phyloP scores from a whole-genome alignment of 1,140 invertebrate species.

The Drosophila elegans region DNA sequence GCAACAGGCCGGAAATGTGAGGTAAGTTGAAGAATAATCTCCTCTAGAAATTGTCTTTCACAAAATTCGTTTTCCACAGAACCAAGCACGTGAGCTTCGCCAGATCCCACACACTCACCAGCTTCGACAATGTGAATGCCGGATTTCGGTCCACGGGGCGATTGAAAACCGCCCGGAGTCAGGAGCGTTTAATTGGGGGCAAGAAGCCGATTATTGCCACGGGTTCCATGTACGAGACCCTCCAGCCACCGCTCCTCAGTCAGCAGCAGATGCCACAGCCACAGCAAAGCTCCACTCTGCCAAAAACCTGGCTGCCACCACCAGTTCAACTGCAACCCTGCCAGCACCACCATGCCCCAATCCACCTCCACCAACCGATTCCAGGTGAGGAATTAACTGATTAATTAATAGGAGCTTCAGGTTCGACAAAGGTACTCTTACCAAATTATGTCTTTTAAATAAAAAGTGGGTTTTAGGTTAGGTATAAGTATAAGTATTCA shows the following conservation, averaged over 20 bases:
- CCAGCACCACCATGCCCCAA: slow-evolving; percentile 75
- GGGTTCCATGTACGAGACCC: slow-evolving; percentile 73
- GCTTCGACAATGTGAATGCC: slow-evolving; percentile 90
- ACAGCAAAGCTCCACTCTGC: slow-evolving; percentile 57
- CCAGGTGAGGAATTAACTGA: slow-evolving; percentile 32
- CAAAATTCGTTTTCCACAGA: slow-evolving; percentile 82
- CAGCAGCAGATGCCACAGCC: slow-evolving; percentile 32
- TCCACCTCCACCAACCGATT: slow-evolving; percentile 72
- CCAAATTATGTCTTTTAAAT: not conserved
- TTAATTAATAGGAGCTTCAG: not conserved
- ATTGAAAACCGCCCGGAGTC: slow-evolving; percentile 87
- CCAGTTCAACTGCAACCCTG: slow-evolving; percentile 62
- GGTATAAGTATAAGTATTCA: no score
- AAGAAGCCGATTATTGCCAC: slow-evolving; percentile 86
- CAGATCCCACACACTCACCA: slow-evolving; percentile 92
- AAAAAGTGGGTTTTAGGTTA: no score
- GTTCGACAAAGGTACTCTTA: not conserved
- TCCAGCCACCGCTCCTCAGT: slow-evolving; percentile 58
- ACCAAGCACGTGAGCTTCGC: slow-evolving; percentile 97
- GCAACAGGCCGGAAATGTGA: slow-evolving; percentile 58
- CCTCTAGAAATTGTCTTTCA: not conserved
- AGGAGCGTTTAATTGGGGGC: slow-evolving; percentile 89
- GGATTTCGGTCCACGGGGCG: slow-evolving; percentile 85
- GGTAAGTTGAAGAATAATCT: slow-evolving; percentile 40
- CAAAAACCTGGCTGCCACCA: slow-evolving; percentile 64